Evolutionary conservation across 2,888 invertebrate genomes (phyloP).

Genomic region (Pogonocherus hispidulus): DNA sequence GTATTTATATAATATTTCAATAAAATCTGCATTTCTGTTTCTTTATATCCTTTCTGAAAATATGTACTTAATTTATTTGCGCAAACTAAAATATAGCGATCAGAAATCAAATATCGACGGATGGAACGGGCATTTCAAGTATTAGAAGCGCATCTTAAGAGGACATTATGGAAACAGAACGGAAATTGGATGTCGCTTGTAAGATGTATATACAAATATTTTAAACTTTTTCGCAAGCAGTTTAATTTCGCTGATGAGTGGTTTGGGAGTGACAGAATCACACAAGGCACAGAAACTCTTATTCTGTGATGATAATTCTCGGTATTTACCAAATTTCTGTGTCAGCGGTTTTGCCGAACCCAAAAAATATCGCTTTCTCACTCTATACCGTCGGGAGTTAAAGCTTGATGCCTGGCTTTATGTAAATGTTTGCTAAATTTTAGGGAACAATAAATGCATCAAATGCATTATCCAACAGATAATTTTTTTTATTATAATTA

Average conservation of each 20-base stretch:
- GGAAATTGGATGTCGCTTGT: slow-evolving; percentile 18
- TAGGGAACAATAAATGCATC: no score
- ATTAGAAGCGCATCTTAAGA: slow-evolving; percentile 17
- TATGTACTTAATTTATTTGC: slow-evolving; percentile 9
- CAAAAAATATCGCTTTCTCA: no score
- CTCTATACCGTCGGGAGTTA: no score
- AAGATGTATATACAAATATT: slow-evolving; percentile 18
- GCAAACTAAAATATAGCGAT: neutral
- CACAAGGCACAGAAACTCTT: slow-evolving; percentile 1
- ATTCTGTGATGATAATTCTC: neutral
- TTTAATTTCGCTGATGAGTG: slow-evolving; percentile 10
- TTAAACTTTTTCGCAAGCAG: slow-evolving; percentile 7
- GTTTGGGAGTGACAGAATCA: neutral
- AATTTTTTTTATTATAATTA: no score
- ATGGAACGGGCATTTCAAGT: slow-evolving; percentile 11
- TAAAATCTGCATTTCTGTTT: neutral
- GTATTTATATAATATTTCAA: no score
- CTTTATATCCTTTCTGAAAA: neutral
- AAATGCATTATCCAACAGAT: no score
- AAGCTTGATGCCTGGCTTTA: no score
- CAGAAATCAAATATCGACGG: slow-evolving; percentile 14
- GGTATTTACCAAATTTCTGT: no score
- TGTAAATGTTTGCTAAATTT: no score
- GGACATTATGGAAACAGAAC: slow-evolving; percentile 14
- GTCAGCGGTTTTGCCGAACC: no score